These are phyloP conservation scores for Acanthis flammea DNA, from an alignment of 2,797 vertebrate genomes.

Conservation along the genomic window DNA sequence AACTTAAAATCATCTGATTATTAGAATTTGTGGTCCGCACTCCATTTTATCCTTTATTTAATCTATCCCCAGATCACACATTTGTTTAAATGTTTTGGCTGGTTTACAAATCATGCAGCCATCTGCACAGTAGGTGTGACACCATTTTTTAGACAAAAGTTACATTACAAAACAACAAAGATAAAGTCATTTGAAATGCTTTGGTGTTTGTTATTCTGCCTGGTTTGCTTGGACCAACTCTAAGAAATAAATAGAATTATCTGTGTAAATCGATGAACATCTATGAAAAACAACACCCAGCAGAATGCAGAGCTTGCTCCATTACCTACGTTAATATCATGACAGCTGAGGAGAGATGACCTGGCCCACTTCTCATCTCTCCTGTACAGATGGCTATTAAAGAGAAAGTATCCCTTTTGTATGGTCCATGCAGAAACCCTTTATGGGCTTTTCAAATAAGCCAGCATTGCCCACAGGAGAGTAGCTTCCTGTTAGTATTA, in stretches of 20 bases:
- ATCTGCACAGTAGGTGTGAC: conserved; percentile 86
- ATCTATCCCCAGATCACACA: conserved; percentile 83
- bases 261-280: conserved; percentile 93
- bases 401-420: conserved; percentile 95
- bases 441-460: conserved; percentile 96
- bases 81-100: conserved; percentile 90
- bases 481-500: conserved; percentile 80
- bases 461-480: conserved; percentile 86
- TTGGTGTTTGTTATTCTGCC: conserved; percentile 89
- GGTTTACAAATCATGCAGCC: conserved; percentile 84
- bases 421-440: conserved; percentile 90
- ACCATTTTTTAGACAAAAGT: conserved; percentile 82
- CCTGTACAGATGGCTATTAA: conserved; percentile 99
- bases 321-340: conserved; percentile 99
- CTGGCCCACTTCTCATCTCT: conserved; percentile 94
- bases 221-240: conserved; percentile 86
- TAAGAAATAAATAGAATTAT: conserved; percentile 98
- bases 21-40: conserved; percentile 80
- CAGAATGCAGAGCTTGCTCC: conserved; percentile 94
- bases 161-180: conserved; percentile 82
- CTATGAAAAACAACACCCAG: conserved; percentile 94
- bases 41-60: conserved; percentile 82
- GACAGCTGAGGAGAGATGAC: conserved; percentile 99
- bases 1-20: conserved; percentile 83
- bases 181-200: conserved; percentile 82